phyloP scores from a whole-genome alignment of 2,113 vertebrate genomes.

The Sialia sialis region DNA sequence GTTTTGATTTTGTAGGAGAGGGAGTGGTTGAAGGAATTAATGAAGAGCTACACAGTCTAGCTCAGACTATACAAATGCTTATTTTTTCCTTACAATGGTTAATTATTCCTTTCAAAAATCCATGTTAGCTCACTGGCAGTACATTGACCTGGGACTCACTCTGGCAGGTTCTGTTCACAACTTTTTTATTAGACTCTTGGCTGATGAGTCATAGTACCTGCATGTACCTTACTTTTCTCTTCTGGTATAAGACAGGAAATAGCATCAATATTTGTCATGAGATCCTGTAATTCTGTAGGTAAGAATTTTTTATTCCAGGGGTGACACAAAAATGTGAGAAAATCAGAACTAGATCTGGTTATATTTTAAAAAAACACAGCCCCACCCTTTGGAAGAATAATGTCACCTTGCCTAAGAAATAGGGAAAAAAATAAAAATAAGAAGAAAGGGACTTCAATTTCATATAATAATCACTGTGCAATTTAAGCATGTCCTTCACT shows the following conservation, averaged over 20 bases:
- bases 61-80: not conserved
- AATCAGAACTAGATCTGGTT: not conserved
- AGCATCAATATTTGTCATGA: not conserved
- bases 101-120: not conserved
- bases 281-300: not conserved
- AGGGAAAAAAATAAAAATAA: not conserved
- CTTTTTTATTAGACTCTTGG: not conserved
- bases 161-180: not conserved
- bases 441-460: not conserved
- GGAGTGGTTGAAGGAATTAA: not conserved
- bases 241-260: not conserved
- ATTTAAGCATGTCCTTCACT: not conserved
- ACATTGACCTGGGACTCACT: not conserved
- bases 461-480: not conserved
- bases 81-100: not conserved
- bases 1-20: not conserved
- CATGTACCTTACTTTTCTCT: not conserved
- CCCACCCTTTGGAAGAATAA: not conserved
- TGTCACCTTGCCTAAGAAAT: not conserved
- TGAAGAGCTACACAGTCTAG: not conserved
- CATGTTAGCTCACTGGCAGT: not conserved
- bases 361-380: not conserved
- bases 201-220: not conserved
- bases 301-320: not conserved
- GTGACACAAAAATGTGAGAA: not conserved